Conservation (phyloP, 23 tunicate species). For the Phallusia fumigata region DNA sequence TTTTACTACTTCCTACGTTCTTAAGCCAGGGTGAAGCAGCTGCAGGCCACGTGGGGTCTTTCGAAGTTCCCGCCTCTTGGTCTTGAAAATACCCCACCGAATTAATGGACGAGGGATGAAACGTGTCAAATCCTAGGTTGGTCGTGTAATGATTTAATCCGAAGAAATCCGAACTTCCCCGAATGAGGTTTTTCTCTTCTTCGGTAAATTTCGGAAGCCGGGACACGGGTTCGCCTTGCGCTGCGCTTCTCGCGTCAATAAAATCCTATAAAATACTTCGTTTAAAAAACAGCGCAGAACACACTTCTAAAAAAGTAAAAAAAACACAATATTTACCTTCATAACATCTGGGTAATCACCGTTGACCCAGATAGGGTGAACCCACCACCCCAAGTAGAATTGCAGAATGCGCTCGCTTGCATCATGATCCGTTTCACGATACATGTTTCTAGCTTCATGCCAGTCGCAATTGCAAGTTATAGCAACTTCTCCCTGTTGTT, state of each 20-base stretch:
- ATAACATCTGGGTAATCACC: slow-evolving; percentile 95
- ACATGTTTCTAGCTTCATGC: slow-evolving; percentile 50
- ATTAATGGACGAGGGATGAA: slow-evolving; percentile 19
- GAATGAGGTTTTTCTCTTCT: slow-evolving; percentile 69
- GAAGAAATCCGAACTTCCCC: slow-evolving; percentile 92
- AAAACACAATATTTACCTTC: slow-evolving; percentile 49
- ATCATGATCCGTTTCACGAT: slow-evolving; percentile 70
- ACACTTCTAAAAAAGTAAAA: slow-evolving; percentile 35
- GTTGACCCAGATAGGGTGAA: slow-evolving; percentile 77
- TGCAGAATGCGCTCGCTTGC: slow-evolving; percentile 66
- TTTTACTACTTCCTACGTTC: slow-evolving; percentile 28
- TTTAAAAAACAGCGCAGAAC: not conserved
- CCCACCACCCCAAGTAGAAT: slow-evolving; percentile 93
- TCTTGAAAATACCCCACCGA: slow-evolving; percentile 45
- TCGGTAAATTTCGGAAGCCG: slow-evolving; percentile 86
- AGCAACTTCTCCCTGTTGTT: slow-evolving; percentile 82
- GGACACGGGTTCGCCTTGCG: slow-evolving; percentile 34
- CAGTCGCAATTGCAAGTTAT: slow-evolving; percentile 91
- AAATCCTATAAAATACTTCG: slow-evolving; percentile 26
- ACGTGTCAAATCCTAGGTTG: slow-evolving; percentile 59
- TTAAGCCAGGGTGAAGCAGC: slow-evolving; percentile 91
- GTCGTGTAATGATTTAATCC: slow-evolving; percentile 98
- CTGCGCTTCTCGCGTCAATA: slow-evolving; percentile 74
- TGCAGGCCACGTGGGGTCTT: slow-evolving; percentile 88
- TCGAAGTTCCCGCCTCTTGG: slow-evolving; percentile 57